Evolutionary conservation across 2,797 vertebrate genomes (phyloP), one percentile per base, ranked within the genome.

Genomic region (Simalia tracyae): DNA sequence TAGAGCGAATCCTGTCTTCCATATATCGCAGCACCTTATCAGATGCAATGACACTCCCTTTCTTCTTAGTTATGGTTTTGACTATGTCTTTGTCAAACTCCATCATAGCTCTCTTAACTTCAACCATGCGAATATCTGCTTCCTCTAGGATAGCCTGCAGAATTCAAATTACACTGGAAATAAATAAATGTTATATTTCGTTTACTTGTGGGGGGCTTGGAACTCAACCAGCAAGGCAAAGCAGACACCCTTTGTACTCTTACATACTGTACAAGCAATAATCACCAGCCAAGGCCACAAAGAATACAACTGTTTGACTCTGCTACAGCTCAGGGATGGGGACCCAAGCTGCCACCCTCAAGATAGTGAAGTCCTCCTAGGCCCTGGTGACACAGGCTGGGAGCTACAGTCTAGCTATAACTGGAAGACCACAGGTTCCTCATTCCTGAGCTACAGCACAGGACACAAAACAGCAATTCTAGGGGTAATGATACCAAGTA

Each of bases 71-170:
- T 84, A 96, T 94, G 5, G 93, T 95, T 92, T 94, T 97, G 90
- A 96, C 88, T 9, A 98, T 94, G 61, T 98, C 97, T 28, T 96
- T 97, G 68, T 98, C 97, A 97, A 98, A 98, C 11, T 98, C 97
- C 0, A 92, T 87, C 7, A 63, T 76, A 15, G 96, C 97, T 94
- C 93, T 98, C 96, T 97, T 97, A 26, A 98, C 42, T 61, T 98
- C 97, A 3, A n/a, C 9, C 92, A 96, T 94, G 81, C 97, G 97
- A 61, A 97, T 92, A 36, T 98, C 98, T 17, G 97, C 96, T 95
- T 98, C 98, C 90, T 98, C 97, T 10, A 97, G 94, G 81, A 96
- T 96, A 57, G 98, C 98, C 98, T 98, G 90, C 19, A 86, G 61
- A 92, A 91, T 89, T 61, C 50, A 91, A 92, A 92, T 26, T 26